Evolutionary conservation across 2,113 vertebrate genomes (phyloP).

Genomic region (Psittacula cyanocephala): DNA sequence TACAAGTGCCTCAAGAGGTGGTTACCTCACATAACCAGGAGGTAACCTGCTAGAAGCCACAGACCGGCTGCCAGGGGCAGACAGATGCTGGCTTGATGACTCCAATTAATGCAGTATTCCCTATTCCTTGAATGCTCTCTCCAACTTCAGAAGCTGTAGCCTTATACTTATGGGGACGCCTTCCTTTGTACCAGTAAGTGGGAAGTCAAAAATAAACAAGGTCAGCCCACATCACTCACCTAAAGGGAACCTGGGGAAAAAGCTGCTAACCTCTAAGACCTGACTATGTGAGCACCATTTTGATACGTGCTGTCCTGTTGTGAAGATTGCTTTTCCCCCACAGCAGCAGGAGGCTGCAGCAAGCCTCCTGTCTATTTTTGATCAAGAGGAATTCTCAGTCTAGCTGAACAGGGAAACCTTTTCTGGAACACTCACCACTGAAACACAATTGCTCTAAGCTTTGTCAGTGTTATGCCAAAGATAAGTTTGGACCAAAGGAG

Average conservation of each 20-base stretch:
- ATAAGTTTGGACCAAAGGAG: neutral
- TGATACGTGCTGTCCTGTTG: accelerated
- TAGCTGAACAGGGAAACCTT: neutral
- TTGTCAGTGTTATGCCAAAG: neutral
- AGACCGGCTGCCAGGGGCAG: neutral
- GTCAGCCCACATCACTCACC: neutral
- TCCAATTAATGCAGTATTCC: accelerated
- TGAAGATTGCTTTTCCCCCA: neutral
- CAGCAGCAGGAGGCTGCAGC: neutral
- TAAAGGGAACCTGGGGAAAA: neutral
- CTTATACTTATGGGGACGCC: accelerated
- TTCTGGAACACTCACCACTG: accelerated
- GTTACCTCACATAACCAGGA: accelerated
- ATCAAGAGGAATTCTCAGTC: neutral
- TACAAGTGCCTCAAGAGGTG: accelerated
- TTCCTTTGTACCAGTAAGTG: neutral
- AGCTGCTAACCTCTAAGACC: neutral
- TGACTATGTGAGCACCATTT: accelerated
- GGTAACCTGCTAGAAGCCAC: neutral
- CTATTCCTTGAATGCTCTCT: neutral
- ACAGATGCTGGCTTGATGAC: accelerated
- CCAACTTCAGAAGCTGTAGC: neutral
- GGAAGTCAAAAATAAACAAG: neutral
- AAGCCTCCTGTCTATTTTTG: accelerated
- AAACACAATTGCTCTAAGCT: neutral